Conservation (phyloP, 1,140 invertebrate genomes). For the Ceratina calcarata region DNA sequence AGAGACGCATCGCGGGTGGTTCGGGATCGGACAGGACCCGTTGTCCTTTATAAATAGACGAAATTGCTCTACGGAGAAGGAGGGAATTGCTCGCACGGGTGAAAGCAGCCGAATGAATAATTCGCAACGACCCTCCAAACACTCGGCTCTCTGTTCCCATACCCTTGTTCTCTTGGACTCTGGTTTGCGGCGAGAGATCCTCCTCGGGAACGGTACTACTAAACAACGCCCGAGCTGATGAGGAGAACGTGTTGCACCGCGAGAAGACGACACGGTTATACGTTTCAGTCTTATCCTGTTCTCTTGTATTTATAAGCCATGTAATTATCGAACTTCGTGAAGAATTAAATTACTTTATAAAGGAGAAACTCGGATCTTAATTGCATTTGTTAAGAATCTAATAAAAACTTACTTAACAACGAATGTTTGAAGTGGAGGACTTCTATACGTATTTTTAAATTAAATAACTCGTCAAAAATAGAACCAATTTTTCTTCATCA, state of each 20-base stretch:
- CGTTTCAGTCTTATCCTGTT: too few species aligned
- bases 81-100: background rate
- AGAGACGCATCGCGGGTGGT: background rate
- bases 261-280: too few species aligned
- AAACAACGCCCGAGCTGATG: background rate
- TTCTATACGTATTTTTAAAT: too few species aligned
- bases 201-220: background rate
- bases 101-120: slow-evolving; percentile 31
- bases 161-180: background rate
- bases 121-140: slow-evolving; percentile 17
- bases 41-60: slow-evolving; percentile 45
- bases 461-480: too few species aligned
- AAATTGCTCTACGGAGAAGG: slow-evolving; percentile 27
- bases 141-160: background rate
- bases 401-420: too few species aligned
- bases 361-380: too few species aligned
- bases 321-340: too few species aligned
- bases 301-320: too few species aligned
- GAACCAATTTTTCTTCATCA: too few species aligned
- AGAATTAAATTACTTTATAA: too few species aligned
- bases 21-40: background rate
- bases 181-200: slow-evolving; percentile 15
- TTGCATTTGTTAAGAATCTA: too few species aligned
- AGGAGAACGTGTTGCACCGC: slow-evolving; percentile 8
- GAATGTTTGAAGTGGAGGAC: too few species aligned